Conservation (phyloP, 2,888 invertebrate genomes). For the Phyto melanocephala region DNA sequence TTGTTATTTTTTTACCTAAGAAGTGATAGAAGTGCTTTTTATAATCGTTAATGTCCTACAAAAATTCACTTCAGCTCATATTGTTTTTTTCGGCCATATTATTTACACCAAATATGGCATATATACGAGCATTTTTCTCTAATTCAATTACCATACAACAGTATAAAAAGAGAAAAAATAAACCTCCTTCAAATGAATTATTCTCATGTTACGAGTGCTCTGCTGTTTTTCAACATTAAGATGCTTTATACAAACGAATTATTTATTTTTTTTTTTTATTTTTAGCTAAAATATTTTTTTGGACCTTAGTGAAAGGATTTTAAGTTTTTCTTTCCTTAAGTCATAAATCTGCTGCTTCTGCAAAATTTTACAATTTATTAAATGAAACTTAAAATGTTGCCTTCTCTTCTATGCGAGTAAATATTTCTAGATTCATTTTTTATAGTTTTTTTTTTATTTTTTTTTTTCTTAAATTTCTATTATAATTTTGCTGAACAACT, state of each 20-base stretch:
- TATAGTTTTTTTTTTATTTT: not conserved
- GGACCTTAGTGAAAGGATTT: slow-evolving; percentile 43
- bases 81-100: slow-evolving; percentile 30
- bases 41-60: not conserved
- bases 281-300: slow-evolving; percentile 3
- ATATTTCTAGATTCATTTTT: not conserved
- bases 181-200: slow-evolving; percentile 46
- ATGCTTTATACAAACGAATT: slow-evolving; percentile 34
- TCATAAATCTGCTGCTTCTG: slow-evolving; percentile 49
- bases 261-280: not conserved
- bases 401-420: not conserved
- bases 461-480: slow-evolving; percentile 16
- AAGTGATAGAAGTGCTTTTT: not conserved
- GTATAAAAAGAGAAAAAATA: not conserved
- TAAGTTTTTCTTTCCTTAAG: slow-evolving; percentile 10
- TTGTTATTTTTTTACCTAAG: too few relatives aligned
- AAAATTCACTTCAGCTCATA: not conserved
- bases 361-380: slow-evolving; percentile 26
- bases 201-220: slow-evolving; percentile 26
- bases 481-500: not conserved
- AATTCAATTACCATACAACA: slow-evolving; percentile 43
- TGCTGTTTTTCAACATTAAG: slow-evolving; percentile 29
- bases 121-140: slow-evolving; percentile 34
- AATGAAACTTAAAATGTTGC: slow-evolving; percentile 17
- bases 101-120: slow-evolving; percentile 57